Base-by-base conservation (phyloP, 2,113 vertebrate species). In the Shinisaurus crocodilurus region DNA sequence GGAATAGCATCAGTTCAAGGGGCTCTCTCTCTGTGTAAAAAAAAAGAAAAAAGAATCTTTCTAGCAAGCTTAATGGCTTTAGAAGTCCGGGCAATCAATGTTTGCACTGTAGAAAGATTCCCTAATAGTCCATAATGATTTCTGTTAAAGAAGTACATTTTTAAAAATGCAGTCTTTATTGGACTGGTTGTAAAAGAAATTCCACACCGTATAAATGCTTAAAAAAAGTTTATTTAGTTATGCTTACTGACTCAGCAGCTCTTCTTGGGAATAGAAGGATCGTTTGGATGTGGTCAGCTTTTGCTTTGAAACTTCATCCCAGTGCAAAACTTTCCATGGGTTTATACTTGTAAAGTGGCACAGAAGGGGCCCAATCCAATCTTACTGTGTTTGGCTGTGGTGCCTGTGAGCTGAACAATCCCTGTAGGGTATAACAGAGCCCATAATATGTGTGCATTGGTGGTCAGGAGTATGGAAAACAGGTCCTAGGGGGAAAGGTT, bases 11-110 rank as follows among this genome's bases (percentile, higher is more conserved):
- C 69, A 9, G 29, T 60, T 60, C 50, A 60, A 34, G 34, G 48
- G 29, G 3, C 18, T 60, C 43, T 70, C 75, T 48, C 40, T 3
- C 25, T n/a, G n/a, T n/a, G n/a, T n/a, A n/a, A n/a, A n/a, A n/a
- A n/a, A n/a, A n/a, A n/a, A n/a, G n/a, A n/a, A n/a, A n/a, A 45
- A 5, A 43, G 50, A 27, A 15, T 43, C 81, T 75, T 81, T 75
- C 20, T 13, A 69, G 43, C 63, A 77, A 88, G 92, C 94, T 91
- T 91, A 91, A 90, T 90, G 92, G 88, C 45, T 54, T 6, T 74
- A 69, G 92, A 86, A 91, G 83, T 93, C 92, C 92, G 88, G 92
- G 88, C 92, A 94, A 96, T 96, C 95, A 94, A 94, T 96, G 94
- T 43, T 16, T 65, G 48, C 82, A 76, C 34, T 94, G 90, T 84